Percentiles rank a stretch among this genome's conserved stretches.
These are phyloP conservation scores for Cygnus olor DNA, from an alignment of 2,797 vertebrate genomes.

Conservation along the genomic window DNA sequence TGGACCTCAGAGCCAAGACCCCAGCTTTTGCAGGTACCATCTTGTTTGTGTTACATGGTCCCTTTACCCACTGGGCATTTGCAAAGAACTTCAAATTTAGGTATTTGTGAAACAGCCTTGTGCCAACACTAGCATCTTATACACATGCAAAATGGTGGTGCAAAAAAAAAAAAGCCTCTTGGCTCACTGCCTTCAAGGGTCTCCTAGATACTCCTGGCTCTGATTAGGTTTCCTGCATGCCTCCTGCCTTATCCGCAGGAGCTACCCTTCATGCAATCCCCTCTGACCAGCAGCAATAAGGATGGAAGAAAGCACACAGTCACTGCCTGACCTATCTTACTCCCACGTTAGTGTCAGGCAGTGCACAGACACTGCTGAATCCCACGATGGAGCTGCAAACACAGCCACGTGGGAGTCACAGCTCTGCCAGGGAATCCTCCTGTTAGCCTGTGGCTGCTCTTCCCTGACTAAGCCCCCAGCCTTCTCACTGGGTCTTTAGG, in stretches of 20 bases:
- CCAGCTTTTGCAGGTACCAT: not conserved
- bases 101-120: not conserved
- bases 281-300: not conserved
- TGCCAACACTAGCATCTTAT: not conserved
- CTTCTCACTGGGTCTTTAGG: not conserved
- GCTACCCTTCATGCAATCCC: not conserved
- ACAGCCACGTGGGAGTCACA: fast-evolving
- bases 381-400: not conserved
- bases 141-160: not conserved
- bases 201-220: not conserved
- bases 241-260: not conserved
- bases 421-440: not conserved
- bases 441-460: not conserved
- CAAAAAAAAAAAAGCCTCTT: not conserved
- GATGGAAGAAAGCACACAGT: not conserved
- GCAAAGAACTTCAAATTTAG: not conserved
- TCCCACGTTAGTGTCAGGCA: not conserved
- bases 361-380: not conserved
- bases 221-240: not conserved
- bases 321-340: not conserved
- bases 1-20: not conserved
- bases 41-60: not conserved
- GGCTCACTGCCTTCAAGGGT: not conserved
- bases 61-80: not conserved
- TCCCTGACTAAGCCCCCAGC: not conserved